Conservation (phyloP, 2,797 vertebrate genomes). For the Hemibagrus guttatus region DNA sequence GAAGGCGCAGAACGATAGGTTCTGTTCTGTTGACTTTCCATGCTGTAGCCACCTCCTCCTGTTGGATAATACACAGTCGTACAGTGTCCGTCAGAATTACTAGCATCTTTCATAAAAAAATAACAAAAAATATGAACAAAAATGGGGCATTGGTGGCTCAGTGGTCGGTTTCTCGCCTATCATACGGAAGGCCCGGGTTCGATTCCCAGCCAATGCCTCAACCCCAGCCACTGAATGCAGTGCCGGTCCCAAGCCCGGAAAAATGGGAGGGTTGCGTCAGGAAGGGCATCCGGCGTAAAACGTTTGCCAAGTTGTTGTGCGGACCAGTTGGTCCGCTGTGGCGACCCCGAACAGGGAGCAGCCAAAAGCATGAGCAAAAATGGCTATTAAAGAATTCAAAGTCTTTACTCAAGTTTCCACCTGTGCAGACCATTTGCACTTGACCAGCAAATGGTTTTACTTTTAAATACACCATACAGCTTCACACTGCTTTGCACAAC, state of each 20-base stretch:
- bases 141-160: too few species aligned
- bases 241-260: too few species aligned
- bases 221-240: too few species aligned
- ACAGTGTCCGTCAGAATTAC: not conserved
- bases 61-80: slow-evolving; percentile 22
- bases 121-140: not conserved
- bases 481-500: not conserved
- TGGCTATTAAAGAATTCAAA: not conserved
- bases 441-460: not conserved
- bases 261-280: too few species aligned
- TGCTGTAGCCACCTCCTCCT: slow-evolving; percentile 88
- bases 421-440: not conserved
- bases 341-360: too few species aligned
- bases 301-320: too few species aligned
- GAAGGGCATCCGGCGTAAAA: too few species aligned
- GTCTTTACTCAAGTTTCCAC: not conserved
- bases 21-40: slow-evolving; percentile 91
- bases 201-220: too few species aligned
- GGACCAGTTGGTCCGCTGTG: too few species aligned
- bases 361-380: not conserved
- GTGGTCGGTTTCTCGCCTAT: too few species aligned
- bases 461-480: not conserved
- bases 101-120: not conserved
- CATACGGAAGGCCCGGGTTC: too few species aligned
- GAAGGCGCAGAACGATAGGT: slow-evolving; percentile 86